Evolutionary conservation across 2,888 invertebrate genomes (phyloP), one percentile per base, ranked within the genome.

Genomic region (Drosophila neonasuta): DNA sequence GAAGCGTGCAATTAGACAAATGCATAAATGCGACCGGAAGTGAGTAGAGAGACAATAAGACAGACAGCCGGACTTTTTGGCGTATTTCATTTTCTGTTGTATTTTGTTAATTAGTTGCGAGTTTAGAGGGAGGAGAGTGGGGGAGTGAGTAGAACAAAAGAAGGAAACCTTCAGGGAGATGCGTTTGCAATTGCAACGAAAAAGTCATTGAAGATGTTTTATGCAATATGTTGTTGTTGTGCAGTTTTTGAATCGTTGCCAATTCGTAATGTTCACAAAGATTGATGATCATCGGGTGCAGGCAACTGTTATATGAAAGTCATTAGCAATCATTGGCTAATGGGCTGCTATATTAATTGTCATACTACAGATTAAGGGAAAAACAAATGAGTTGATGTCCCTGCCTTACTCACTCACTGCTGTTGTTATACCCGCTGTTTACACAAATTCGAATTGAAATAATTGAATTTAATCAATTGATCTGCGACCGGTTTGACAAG

Each of bases 1-100:
- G 49, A 68, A 56, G 58, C 51, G 54, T 70, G 84, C 79, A 80
- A 80, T 80, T 83, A 80, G 66, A 62, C 51, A 80, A 83, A 75
- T 70, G 73, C 70, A 80, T 51, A 46, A 61, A 59, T 51, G 46
- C 60, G 15, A 60, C 68, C 79, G 79, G 79, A 75, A 75, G 50
- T 39, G 11, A 15, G 17, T 34, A 41, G 44, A 63, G 13, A 30
- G 42, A 69, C 39, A 8, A 56, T 58, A 15, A 36, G 8, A 55
- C 36, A 34, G 7, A 68, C 45, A 55, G 36, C 5, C n/a, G 11
- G n/a, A n/a, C 36, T 36, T 54, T 68, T 62, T 58, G 49, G 10
- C 57, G 45, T 51, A 59, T 60, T 58, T 54, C 13, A 46, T 62
- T 45, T 46, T 56, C 36, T 64, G 36, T 62, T 62, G 44, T 39